phyloP scores from a whole-genome alignment of 2,113 vertebrate genomes.

The Emydura subglobosa region DNA sequence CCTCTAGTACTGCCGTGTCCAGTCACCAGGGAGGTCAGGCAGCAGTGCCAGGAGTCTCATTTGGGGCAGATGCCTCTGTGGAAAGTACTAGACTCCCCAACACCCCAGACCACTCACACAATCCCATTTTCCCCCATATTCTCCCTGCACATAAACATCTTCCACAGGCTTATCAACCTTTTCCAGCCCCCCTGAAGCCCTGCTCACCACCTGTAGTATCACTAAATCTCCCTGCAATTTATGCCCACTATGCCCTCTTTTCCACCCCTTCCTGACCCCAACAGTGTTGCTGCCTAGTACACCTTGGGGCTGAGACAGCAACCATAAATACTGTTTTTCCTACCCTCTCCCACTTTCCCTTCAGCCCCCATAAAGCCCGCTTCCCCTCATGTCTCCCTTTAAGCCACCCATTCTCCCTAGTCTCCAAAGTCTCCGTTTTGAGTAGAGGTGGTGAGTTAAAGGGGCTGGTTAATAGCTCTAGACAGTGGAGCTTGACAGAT shows the following conservation, averaged over 20 bases:
- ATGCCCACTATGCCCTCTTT: neutral
- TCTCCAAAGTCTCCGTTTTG: neutral
- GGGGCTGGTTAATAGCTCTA: neutral
- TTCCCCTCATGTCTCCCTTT: neutral
- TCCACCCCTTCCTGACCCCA: neutral
- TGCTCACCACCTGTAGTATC: neutral
- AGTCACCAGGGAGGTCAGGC: neutral
- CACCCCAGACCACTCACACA: neutral
- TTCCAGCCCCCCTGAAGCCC: neutral
- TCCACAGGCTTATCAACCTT: neutral
- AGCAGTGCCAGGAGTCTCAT: neutral
- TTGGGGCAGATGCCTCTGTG: neutral
- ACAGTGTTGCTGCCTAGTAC: neutral
- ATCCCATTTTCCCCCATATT: neutral
- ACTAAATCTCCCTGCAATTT: neutral
- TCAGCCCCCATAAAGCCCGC: neutral
- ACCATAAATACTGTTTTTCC: neutral
- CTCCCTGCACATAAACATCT: neutral
- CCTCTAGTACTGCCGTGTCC: neutral
- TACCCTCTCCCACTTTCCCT: neutral
- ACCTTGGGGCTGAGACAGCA: neutral
- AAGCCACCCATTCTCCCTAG: neutral
- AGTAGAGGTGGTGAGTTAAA: neutral
- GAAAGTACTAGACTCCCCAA: neutral
- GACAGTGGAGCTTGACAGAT: neutral